Conservation (phyloP, 2,113 vertebrate genomes). For the Lates calcarifer region DNA sequence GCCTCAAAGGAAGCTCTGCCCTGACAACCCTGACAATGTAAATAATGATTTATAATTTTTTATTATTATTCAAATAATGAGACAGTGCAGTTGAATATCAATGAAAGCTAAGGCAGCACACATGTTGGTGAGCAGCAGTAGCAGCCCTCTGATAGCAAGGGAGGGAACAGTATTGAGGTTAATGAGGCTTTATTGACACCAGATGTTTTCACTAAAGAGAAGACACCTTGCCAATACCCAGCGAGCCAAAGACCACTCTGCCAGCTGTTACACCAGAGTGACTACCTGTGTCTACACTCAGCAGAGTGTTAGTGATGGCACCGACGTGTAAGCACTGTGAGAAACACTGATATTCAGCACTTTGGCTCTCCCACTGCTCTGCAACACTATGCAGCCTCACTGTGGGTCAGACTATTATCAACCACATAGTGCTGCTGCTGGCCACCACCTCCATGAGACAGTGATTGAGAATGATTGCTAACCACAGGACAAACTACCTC, state of each 20-base stretch:
- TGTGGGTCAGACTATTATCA: background rate
- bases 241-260: background rate
- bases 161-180: constrained; percentile 10
- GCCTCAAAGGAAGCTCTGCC: no score
- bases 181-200: constrained; percentile 47
- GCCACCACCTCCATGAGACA: background rate
- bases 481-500: background rate
- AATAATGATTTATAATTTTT: no score
- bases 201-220: constrained; percentile 42
- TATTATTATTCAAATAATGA: no score
- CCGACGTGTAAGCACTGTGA: background rate
- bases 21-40: no score
- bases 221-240: constrained; percentile 22
- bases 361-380: background rate
- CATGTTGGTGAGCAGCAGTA: background rate
- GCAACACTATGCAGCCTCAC: background rate
- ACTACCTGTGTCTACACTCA: background rate
- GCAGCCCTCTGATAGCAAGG: background rate
- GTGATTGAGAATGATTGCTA: constrained; percentile 30
- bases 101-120: no score
- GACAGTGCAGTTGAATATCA: no score
- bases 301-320: background rate
- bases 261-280: constrained; percentile 23
- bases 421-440: background rate
- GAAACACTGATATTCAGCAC: background rate